Evolutionary conservation across 2,113 vertebrate genomes (phyloP), one percentile per base, ranked within the genome.

Genomic region (Cromileptes altivelis): DNA sequence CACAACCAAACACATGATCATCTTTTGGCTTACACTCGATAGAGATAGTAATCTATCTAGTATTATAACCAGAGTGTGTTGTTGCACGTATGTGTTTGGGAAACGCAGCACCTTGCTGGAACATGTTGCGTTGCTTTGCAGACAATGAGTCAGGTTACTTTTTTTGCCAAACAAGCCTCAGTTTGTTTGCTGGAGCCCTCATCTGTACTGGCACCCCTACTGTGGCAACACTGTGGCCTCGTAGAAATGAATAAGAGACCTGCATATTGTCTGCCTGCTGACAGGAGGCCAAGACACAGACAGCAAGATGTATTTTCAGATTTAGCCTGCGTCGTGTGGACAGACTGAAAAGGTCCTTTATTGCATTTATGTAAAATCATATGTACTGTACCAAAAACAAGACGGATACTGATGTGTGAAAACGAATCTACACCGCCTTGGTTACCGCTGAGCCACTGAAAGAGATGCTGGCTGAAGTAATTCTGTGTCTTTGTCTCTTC

Each of bases 401-500:
- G 23, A 49, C 6, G n/a, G 25, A 53, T 21, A 42, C 21, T 53
- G 21, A 25, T 30, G 23, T 47, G 23, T 11, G 12, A 52, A 70
- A 75, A 52, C n/a, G 1, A 33, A 45, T 53, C 45, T 2, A 30
- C 63, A 61, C 17, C 19, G 30, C 30, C 17, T 12, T 14, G 37
- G 3, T 74, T 13, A 75, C 4, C 13, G 4, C 33, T 56, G 67
- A 42, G 2, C 62, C 50, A 63, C 47, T 33, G 33, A 45, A 73
- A 78, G 21, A 70, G 62, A 45, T 52, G 37, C 6, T 6, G 1
- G 42, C 52, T 67, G 19, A n/a, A 56, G 15, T 75, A 5, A 68
- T 62, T 75, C 63, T 45, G 15, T 27, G 13, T 74, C n/a, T 62
- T 81, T 75, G n/a, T 83, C 60, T 58, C 68, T 61, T 4, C 68